Evolutionary conservation across 2,113 vertebrate genomes (phyloP), one percentile per base, ranked within the genome.

Genomic region (Thunnus thynnus): DNA sequence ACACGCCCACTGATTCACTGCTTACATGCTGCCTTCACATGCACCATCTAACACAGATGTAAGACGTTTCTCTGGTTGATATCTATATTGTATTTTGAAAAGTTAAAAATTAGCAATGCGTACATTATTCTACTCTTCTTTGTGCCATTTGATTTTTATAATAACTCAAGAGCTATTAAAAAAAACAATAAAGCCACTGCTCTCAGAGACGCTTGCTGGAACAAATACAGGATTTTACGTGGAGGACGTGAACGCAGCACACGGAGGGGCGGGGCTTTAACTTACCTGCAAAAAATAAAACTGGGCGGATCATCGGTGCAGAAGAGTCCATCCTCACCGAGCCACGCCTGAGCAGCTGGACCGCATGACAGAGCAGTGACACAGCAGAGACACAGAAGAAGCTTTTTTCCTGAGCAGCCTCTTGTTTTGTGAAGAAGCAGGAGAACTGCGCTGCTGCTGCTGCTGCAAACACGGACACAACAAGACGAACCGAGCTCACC

Each of bases 261-360:
- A 1, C 10, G 0, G 22, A 6, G 56, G 84, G 90, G 89, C 78
- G 89, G 75, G 44, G 85, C 72, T 12, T 60, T n/a, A 2, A 32
- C 5, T 83, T 66, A 93, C 89, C 91, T 92, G 87, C 10, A 60
- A 77, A 73, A 78, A 65, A 73, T 80, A 75, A 84, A 90, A 83
- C 9, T 25, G 82, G 89, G 92, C 72, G 67, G 69, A 85, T 56
- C 72, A 72, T 47, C 80, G 62, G 22, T 48, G 68, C 20, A 11
- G 46, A n/a, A 22, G 47, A 1, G 48, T 41, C 52, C 69, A 0
- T 52, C 61, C 62, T 20, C 5, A 1, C 17, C 4, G 47, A 63
- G 57, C 61, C 65, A 56, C 77, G 66, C 71, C 86, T 20, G 86
- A 84, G 54, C 82, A 81, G 85, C 80, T 58, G 86, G 73, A 78